Conservation (phyloP, 2,888 invertebrate species). For the Carterocephalus palaemon region DNA sequence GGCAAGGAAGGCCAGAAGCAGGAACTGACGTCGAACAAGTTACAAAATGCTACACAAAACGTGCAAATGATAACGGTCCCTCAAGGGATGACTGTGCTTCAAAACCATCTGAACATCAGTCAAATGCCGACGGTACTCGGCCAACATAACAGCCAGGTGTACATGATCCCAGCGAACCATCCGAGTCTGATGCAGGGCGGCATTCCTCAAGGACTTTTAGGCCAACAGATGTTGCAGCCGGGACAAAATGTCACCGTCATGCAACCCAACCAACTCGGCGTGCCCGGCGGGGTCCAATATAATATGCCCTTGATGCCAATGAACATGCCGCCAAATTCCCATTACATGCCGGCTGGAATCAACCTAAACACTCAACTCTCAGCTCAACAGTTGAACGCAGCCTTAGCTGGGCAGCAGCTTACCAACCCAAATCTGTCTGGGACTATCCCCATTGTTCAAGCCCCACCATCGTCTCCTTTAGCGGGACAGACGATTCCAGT, state of each 20-base stretch:
- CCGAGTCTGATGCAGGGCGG: conserved; percentile 57
- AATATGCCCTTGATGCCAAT: conserved; percentile 68
- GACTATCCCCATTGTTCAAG: conserved; percentile 66
- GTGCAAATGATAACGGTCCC: conserved; percentile 74
- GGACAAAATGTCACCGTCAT: conserved; percentile 72
- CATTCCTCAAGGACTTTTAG: conserved; percentile 54
- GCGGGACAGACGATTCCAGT: conserved; percentile 49
- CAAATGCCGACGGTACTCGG: conserved; percentile 65
- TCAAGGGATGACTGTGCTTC: conserved; percentile 69
- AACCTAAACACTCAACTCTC: conserved; percentile 68
- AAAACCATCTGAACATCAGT: conserved; percentile 64
- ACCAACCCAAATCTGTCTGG: conserved; percentile 54
- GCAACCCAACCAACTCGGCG: conserved; percentile 68
- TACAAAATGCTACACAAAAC: conserved; percentile 63
- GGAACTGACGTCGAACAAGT: conserved; percentile 53
- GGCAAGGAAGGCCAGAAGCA: conserved; percentile 66
- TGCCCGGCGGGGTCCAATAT: conserved; percentile 66
- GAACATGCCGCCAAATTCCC: conserved; percentile 64
- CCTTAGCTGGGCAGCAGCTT: conserved; percentile 62
- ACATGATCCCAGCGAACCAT: conserved; percentile 71
- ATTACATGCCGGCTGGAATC: conserved; percentile 64
- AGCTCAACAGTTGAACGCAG: conserved; percentile 68
- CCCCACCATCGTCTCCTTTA: conserved; percentile 56
- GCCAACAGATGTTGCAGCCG: conserved; percentile 62
- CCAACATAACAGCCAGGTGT: conserved; percentile 68